These are phyloP conservation scores for Drosophila percnosoma DNA, from an alignment of 2,888 invertebrate genomes.

Conservation along the genomic window DNA sequence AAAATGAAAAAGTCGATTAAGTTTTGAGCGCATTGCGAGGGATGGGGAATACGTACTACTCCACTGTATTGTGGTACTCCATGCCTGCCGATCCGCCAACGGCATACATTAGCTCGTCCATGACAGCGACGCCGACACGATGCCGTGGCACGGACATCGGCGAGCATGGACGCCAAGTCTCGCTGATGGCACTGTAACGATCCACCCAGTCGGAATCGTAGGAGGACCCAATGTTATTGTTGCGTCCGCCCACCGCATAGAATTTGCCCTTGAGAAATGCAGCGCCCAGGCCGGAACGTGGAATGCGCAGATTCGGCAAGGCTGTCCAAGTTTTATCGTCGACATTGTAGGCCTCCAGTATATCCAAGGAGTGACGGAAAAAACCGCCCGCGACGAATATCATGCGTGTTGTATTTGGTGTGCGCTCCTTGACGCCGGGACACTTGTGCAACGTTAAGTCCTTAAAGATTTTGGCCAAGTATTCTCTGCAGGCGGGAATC, in stretches of 20 bases:
- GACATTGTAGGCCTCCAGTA: conserved; percentile 94
- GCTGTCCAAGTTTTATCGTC: conserved; percentile 94
- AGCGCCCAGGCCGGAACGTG: conserved; percentile 94
- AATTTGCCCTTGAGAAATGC: conserved; percentile 94
- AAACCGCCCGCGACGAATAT: conserved; percentile 97
- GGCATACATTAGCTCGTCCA: conserved; percentile 96
- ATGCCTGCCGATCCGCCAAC: conserved; percentile 95
- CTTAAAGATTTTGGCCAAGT: conserved; percentile 94
- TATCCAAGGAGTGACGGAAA: conserved; percentile 92
- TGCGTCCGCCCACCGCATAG: conserved; percentile 96
- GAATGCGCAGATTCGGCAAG: conserved; percentile 93
- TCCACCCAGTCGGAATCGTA: conserved; percentile 94
- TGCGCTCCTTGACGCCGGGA: conserved; percentile 93
- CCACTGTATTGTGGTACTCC: conserved; percentile 94
- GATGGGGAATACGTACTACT: conserved; percentile 88
- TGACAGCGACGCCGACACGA: conserved; percentile 96
- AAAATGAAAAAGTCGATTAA: conserved; percentile 83
- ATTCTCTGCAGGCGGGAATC: conserved; percentile 94
- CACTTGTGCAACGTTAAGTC: conserved; percentile 95
- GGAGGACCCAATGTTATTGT: conserved; percentile 94
- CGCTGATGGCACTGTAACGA: conserved; percentile 92
- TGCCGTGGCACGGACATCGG: conserved; percentile 95
- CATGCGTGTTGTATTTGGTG: conserved; percentile 94
- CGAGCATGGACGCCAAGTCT: conserved; percentile 94
- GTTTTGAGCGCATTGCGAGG: neutral